phyloP scores from a whole-genome alignment of 2,797 vertebrate species.

The Emys orbicularis region DNA sequence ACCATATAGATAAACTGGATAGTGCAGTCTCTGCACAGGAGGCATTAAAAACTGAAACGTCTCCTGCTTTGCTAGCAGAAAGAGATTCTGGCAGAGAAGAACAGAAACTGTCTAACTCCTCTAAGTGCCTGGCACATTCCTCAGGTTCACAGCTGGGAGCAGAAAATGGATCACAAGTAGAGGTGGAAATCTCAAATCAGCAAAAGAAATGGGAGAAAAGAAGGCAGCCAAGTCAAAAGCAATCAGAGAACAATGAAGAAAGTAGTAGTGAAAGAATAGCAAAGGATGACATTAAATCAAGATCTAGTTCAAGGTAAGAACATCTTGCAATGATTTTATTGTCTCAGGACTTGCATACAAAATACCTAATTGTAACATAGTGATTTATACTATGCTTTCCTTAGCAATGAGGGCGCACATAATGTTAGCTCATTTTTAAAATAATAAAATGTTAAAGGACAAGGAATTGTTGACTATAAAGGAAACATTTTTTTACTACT shows the following conservation, averaged over 20 bases:
- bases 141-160: conserved; percentile 76
- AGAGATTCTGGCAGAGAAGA: conserved; percentile 68
- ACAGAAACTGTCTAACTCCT: conserved; percentile 76
- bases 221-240: conserved; percentile 69
- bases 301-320: conserved; percentile 81
- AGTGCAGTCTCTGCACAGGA: conserved; percentile 68
- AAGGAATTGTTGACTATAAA: background rate
- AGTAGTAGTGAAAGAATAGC: conserved; percentile 42
- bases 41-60: conserved; percentile 71
- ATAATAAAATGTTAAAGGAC: background rate
- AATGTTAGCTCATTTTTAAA: background rate
- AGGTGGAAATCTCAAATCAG: conserved; percentile 62
- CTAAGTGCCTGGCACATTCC: conserved; percentile 87
- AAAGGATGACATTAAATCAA: conserved; percentile 80
- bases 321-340: background rate
- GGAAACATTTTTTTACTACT: rapidly evolving
- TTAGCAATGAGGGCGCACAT: rapidly evolving
- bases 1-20: conserved; percentile 77
- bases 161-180: conserved; percentile 75
- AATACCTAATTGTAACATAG: background rate
- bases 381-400: background rate
- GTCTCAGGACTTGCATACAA: background rate
- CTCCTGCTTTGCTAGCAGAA: conserved; percentile 66
- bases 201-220: conserved; percentile 79
- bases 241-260: conserved; percentile 60